Evolutionary conservation across 1,140 invertebrate genomes (phyloP), one percentile per base, ranked within the genome.

Genomic region (Drosophila tsacasi): DNA sequence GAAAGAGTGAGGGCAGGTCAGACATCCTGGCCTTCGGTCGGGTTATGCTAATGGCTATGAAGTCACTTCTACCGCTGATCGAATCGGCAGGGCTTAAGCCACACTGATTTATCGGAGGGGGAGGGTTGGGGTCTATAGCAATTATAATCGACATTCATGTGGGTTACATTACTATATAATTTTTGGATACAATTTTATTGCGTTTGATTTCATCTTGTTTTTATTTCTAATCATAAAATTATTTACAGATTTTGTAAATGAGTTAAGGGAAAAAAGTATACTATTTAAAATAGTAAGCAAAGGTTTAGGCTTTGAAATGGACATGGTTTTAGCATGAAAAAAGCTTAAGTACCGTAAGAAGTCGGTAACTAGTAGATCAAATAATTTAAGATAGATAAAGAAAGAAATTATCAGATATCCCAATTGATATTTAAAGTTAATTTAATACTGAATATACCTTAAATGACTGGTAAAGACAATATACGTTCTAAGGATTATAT

Each of bases 1-100:
- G 58, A 74, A 68, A 35, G 25, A 61, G 42, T 47, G 15, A 73
- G 46, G 69, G 54, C 54, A 73, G 79, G 68, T 58, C 75, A 75
- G 64, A 74, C 71, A 61, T 50, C 49, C 19, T 47, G 54, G 15
- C 46, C 40, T 42, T 73, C 8, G 44, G 25, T 17, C 37, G 67
- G 68, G 69, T 23, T 60, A 73, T 73, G 50, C 71, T 50, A 73
- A 72, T 60, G 67, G 46, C 66, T 72, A 72, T 73, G 69, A 42
- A 72, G 55, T 73, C 67, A 72, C 54, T 60, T 42, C 44, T 27
- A 10, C 9, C 65, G 21, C n/a, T 15, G 67, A 49, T 59, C 37
- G 46, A 49, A 61, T 72, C 67, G 21, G 37, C 6, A 21, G 68
- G n/a, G 27, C 13, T 23, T 17, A 17, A 10, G 15, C 54, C 32